These are phyloP conservation scores for Characodon lateralis DNA, from an alignment of 2,797 vertebrate genomes.

Conservation along the genomic window DNA sequence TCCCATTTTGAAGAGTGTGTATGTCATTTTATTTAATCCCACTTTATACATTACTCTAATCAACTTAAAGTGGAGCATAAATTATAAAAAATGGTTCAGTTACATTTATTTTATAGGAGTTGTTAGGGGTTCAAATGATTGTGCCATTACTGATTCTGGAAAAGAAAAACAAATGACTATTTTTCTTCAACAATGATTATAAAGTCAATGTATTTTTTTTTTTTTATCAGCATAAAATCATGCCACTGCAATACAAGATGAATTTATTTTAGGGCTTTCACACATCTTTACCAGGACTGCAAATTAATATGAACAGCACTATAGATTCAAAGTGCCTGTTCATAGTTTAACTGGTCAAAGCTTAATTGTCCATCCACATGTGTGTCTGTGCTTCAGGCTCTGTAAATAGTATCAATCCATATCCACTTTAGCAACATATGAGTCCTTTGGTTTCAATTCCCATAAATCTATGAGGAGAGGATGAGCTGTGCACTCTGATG, in stretches of 20 bases:
- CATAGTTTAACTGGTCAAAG: slow-evolving; percentile 25
- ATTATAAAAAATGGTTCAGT: not conserved
- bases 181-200: not conserved
- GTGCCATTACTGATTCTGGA: not conserved
- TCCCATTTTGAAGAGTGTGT: not conserved
- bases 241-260: not conserved
- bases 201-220: not conserved
- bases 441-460: slow-evolving; percentile 47
- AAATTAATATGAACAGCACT: not conserved
- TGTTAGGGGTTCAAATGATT: not conserved
- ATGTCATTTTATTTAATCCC: not conserved
- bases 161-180: not conserved
- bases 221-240: not conserved
- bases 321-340: slow-evolving; percentile 22
- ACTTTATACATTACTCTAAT: not conserved
- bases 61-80: not conserved
- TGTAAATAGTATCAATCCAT: slow-evolving; percentile 63
- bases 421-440: slow-evolving; percentile 59
- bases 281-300: too few species aligned
- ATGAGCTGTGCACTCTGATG: slow-evolving; percentile 59
- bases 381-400: slow-evolving; percentile 36
- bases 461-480: slow-evolving; percentile 58
- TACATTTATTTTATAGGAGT: not conserved
- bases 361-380: slow-evolving; percentile 32
- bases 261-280: not conserved